Conservation (phyloP, 1,140 invertebrate species). For the Penaeus chinensis region DNA sequence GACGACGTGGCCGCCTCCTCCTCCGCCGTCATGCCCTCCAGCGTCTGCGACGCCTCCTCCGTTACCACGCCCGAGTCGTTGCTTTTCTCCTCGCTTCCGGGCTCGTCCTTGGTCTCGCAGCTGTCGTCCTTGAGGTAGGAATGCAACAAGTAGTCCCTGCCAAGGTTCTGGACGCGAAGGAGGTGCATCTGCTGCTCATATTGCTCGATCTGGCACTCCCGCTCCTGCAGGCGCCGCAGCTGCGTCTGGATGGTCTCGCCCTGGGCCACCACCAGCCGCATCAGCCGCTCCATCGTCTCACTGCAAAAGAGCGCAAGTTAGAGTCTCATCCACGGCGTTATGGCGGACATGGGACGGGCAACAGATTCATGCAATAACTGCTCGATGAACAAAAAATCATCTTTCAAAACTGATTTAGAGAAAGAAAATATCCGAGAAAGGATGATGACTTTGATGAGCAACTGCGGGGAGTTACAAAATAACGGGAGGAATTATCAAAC, state of each 20-base stretch:
- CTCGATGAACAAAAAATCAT: no score
- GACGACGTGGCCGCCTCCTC: constrained; percentile 69
- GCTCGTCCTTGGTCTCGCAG: constrained; percentile 65
- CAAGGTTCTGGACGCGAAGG: constrained; percentile 78
- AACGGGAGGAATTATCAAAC: no score
- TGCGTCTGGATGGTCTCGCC: constrained; percentile 84
- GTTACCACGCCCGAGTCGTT: constrained; percentile 73
- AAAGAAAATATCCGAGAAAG: no score
- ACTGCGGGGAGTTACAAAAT: no score
- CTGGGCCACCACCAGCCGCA: constrained; percentile 83
- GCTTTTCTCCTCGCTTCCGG: constrained; percentile 67
- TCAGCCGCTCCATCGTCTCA: constrained; percentile 75
- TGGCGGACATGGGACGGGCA: no score
- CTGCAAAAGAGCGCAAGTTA: constrained; percentile 38
- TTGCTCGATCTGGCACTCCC: constrained; percentile 81
- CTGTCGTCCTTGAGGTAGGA: constrained; percentile 77
- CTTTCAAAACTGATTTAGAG: no score
- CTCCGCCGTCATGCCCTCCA: constrained; percentile 9
- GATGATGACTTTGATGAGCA: no score
- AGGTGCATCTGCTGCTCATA: constrained; percentile 82
- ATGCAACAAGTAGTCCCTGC: constrained; percentile 84
- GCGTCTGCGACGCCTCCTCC: constrained; percentile 64
- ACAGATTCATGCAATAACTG: no score
- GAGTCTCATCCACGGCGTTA: no score
- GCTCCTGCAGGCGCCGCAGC: constrained; percentile 75